Percentiles rank a stretch among this genome's conserved stretches.
Evolutionary conservation across 1,140 invertebrate genomes (phyloP).

Genomic region (Heliconius himera): DNA sequence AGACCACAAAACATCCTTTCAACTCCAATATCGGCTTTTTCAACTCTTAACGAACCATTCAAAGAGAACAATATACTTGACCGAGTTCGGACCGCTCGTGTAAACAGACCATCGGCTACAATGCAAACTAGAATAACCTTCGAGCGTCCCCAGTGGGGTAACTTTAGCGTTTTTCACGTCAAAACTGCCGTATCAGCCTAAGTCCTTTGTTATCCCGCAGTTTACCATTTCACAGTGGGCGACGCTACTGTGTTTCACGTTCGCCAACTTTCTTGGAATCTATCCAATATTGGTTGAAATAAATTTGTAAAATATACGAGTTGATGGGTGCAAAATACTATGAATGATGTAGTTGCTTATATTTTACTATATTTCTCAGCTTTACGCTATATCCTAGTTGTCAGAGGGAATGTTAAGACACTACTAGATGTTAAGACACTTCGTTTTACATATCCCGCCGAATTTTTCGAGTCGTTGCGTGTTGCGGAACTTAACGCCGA

Average conservation of each 20-base stretch:
- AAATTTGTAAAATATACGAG: slow-evolving; percentile 30
- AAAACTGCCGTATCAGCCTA: slow-evolving; percentile 46
- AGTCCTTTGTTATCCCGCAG: slow-evolving; percentile 54
- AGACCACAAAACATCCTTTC: slow-evolving; percentile 13
- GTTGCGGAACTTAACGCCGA: no score
- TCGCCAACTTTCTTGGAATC: slow-evolving; percentile 37
- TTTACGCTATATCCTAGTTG: no score
- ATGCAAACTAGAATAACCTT: slow-evolving; percentile 35
- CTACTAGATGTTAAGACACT: no score
- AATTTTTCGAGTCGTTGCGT: no score
- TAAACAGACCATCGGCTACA: slow-evolving; percentile 16
- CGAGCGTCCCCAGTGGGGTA: slow-evolving; percentile 41
- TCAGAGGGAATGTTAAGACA: no score
- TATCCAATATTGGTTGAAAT: slow-evolving; percentile 35
- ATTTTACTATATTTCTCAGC: neutral
- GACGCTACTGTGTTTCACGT: slow-evolving; percentile 27
- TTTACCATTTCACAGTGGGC: slow-evolving; percentile 52
- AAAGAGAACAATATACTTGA: slow-evolving; percentile 25
- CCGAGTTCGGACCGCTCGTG: slow-evolving; percentile 18
- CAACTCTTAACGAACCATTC: slow-evolving; percentile 18
- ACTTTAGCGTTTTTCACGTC: slow-evolving; percentile 56
- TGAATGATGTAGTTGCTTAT: neutral
- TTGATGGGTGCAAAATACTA: neutral
- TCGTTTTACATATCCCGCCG: no score
- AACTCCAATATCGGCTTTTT: slow-evolving; percentile 3